Base-by-base conservation (phyloP, 2,113 vertebrate species). In the Butorides virescens region DNA sequence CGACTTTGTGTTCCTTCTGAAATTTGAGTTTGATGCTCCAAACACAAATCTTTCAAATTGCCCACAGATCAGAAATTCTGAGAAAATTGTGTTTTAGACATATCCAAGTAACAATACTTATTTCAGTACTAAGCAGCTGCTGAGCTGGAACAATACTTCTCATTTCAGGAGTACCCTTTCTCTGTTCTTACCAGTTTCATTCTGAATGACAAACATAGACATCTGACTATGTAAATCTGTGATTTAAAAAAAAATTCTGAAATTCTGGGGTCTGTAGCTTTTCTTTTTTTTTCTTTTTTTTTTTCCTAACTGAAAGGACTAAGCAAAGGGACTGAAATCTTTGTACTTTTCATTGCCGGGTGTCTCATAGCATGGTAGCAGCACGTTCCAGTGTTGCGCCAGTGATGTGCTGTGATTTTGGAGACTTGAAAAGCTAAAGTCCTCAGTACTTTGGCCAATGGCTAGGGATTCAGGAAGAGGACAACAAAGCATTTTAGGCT, bases 141-240 rank as follows among this genome's bases (percentile, higher is more conserved):
- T 82, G 65, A 78, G 23, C 18, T 92, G 77, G 62, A 94, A 36
- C 37, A 47, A 1, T 42, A 6, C 63, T 86, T 96, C 62, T 94
- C 53, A 70, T 93, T 92, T 96, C 75, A 90, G 53, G 46, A 83
- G n/a, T 88, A 70, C 16, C 11, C 9, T 90, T 93, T 59, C 32
- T 58, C n/a, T 85, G 7, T 53, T 89, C 73, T 84, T 88, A 63
- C 13, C 30, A 16, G 39, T 92, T 96, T 83, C 71, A 20, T 88
- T 95, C n/a, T 79, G 56, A 90, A 50, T 92, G 29, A 32, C 32
- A 56, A 32, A 18, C 15, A 10, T 3, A 56, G n/a, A 73, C 1
- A 3, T 80, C 34, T 76, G 34, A 59, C 13, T n/a, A 8, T 14
- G 5, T 49, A 75, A 71, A 68, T 61, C 10, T n/a, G 72, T 77